Evolutionary conservation across 2,888 invertebrate genomes (phyloP), one percentile per base, ranked within the genome.

Genomic region (Drymonia ruficornis): DNA sequence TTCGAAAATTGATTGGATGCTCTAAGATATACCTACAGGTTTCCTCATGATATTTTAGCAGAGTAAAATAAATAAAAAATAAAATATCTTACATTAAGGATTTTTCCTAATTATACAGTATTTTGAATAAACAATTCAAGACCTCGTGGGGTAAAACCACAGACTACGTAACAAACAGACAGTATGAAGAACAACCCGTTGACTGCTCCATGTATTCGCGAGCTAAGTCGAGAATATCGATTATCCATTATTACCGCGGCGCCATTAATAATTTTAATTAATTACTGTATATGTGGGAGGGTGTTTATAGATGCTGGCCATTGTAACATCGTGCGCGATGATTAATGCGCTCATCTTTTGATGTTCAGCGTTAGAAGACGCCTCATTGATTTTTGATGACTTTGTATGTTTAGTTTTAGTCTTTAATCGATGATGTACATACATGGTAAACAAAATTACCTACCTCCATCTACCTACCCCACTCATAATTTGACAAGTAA

Each of bases 191-290:
- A n/a, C 63, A 65, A 61, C 55, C 55, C 56, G 40, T 59, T 52
- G 44, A 40, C 53, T 50, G 55, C 59, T 56, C 23, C 55, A 23
- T 59, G 51, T 65, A 67, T 65, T 72, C 60, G 53, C 63, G 67
- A 67, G 71, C 67, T 67, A 68, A 72, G 63, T 62, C 59, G 70
- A 76, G 72, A 76, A 70, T 81, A 89, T 90, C 83, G 89, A 90
- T 90, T 89, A 83, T 84, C 78, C 88, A 87, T 89, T 88, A 89
- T 86, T 84, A 78, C 72, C 76, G 74, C 76, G 65, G 48, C 83
- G 87, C 87, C 89, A 89, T 89, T 89, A 88, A 87, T 89, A 88
- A 90, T 89, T 89, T 87, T 89, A 90, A 89, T 89, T 89, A 90
- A 90, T 89, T 85, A 87, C 80, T 65, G 65, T 63, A 55, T 62